Conservation (phyloP, 1,140 invertebrate species). For the Heliconius hermathena region DNA sequence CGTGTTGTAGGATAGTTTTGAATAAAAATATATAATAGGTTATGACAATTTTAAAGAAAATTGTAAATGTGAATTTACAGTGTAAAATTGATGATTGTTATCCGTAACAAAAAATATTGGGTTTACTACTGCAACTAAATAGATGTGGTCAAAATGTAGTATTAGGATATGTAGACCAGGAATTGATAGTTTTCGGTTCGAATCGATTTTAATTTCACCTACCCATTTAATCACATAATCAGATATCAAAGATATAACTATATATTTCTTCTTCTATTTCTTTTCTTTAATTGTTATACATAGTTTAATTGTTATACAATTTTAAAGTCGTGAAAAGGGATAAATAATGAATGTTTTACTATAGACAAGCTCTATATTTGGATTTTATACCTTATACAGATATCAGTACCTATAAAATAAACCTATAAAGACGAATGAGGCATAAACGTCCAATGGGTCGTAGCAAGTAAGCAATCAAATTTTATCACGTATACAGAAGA, state of each 20-base stretch:
- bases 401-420: neutral
- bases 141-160: too few relatives aligned
- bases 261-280: too few relatives aligned
- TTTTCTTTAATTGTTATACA: too few relatives aligned
- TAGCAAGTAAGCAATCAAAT: neutral
- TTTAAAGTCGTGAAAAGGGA: neutral
- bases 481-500: slow-evolving; percentile 5
- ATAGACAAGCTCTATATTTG: neutral
- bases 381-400: slow-evolving; percentile 1
- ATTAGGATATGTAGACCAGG: too few relatives aligned
- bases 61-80: neutral
- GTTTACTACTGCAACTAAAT: too few relatives aligned
- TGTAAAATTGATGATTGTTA: neutral
- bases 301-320: too few relatives aligned
- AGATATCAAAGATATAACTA: too few relatives aligned
- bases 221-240: too few relatives aligned
- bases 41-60: neutral
- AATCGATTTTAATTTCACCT: too few relatives aligned
- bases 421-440: slow-evolving; percentile 14
- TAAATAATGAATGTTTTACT: neutral
- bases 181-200: too few relatives aligned
- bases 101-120: too few relatives aligned
- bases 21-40: neutral
- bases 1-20: neutral
- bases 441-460: slow-evolving; percentile 12